A percentile compares a stretch with the other conserved stretches of the same genome.
Conservation (phyloP, 2,113 vertebrate genomes). For the Heptranchias perlo region DNA sequence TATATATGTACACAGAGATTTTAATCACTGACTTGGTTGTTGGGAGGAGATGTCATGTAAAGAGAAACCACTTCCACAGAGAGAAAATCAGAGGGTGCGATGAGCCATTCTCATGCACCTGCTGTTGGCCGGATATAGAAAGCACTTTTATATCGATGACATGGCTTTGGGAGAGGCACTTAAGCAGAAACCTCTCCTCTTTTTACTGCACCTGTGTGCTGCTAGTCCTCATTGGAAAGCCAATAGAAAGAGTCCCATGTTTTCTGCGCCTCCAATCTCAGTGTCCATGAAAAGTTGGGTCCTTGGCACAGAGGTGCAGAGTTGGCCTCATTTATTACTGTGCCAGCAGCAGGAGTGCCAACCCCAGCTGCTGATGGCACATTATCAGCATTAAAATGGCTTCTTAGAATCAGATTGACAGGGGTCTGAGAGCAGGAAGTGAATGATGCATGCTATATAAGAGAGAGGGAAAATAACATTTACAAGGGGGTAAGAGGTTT, state of each 20-base stretch:
- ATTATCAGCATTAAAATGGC: neutral
- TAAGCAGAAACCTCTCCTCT: neutral
- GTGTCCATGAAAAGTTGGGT: neutral
- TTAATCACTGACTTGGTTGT: neutral
- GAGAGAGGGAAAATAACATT: neutral
- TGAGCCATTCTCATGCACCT: neutral
- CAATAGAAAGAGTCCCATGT: neutral
- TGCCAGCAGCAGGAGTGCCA: neutral
- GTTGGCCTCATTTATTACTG: neutral
- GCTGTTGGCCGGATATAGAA: neutral
- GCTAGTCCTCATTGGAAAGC: neutral
- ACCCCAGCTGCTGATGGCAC: neutral
- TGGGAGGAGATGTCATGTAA: neutral
- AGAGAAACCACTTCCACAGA: constrained; percentile 31
- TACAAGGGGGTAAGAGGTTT: neutral
- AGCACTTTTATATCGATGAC: neutral
- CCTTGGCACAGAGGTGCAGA: neutral
- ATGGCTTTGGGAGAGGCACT: neutral
- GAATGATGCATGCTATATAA: neutral
- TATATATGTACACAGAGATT: neutral
- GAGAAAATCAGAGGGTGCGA: neutral
- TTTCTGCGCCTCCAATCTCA: neutral
- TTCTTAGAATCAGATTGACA: neutral
- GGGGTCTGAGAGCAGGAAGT: neutral
- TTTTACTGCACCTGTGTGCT: neutral